Conservation (phyloP, 2,888 invertebrate genomes). For the Drosophila greeni region DNA sequence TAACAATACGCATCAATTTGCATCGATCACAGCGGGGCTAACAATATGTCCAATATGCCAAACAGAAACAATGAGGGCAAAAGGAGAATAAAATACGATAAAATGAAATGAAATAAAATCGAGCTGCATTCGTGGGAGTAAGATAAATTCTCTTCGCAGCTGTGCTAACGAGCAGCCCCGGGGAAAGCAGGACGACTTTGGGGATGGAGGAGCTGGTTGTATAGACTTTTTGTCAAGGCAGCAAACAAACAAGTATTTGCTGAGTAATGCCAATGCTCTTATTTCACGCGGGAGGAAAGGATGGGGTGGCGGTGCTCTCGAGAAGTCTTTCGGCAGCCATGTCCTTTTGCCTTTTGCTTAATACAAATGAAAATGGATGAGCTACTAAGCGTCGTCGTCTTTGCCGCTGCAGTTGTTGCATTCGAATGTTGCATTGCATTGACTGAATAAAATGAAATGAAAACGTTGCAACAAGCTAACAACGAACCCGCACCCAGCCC, state of each 20-base stretch:
- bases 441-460: conserved; percentile 63
- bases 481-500: conserved; percentile 33
- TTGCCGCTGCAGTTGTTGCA: conserved; percentile 39
- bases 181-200: conserved; percentile 25
- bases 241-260: conserved; percentile 41
- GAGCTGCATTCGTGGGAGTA: conserved; percentile 58
- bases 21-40: conserved; percentile 66
- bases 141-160: conserved; percentile 68
- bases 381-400: conserved; percentile 70
- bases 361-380: conserved; percentile 74
- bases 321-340: conserved; percentile 4
- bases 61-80: conserved; percentile 38
- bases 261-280: conserved; percentile 48
- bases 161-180: conserved; percentile 66
- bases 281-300: conserved; percentile 25
- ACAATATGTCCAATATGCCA: conserved; percentile 65
- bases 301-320: background rate
- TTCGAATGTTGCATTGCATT: conserved; percentile 45
- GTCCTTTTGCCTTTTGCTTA: conserved; percentile 65
- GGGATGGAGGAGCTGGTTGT: conserved; percentile 3
- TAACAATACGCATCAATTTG: conserved; percentile 68
- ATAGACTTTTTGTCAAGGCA: conserved; percentile 42
- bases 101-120: conserved; percentile 43
- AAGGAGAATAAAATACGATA: conserved; percentile 41
- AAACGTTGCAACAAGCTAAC: conserved; percentile 62